Conservation (phyloP, 2,113 vertebrate genomes). For the Climacteris rufus region DNA sequence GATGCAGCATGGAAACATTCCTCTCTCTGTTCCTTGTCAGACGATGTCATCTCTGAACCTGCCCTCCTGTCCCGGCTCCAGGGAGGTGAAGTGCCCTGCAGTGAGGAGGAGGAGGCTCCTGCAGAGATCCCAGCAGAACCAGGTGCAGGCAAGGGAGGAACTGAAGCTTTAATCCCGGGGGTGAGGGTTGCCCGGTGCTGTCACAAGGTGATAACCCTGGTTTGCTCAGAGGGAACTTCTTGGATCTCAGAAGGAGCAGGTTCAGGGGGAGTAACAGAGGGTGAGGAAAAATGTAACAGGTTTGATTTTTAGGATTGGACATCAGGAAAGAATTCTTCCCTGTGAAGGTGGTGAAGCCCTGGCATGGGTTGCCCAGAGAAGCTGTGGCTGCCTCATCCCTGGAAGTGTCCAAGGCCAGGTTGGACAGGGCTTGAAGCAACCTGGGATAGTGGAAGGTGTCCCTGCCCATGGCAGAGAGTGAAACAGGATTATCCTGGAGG, state of each 20-base stretch:
- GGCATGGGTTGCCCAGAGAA: background rate
- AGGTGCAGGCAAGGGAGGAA: background rate
- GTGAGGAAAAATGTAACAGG: background rate
- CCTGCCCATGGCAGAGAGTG: background rate
- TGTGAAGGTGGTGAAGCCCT: background rate
- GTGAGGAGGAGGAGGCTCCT: background rate
- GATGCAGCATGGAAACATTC: fast-evolving
- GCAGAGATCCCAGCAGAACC: background rate
- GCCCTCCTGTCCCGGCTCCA: conserved; percentile 68
- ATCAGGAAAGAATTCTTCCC: background rate
- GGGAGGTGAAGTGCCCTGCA: conserved; percentile 15
- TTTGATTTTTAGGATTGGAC: background rate
- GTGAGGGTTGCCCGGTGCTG: fast-evolving
- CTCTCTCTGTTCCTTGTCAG: conserved; percentile 5
- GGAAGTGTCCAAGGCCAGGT: background rate
- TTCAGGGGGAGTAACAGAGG: fast-evolving
- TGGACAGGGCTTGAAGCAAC: background rate
- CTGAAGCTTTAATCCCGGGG: background rate
- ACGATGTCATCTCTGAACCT: conserved; percentile 60
- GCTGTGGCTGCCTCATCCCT: background rate
- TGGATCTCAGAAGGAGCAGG: background rate
- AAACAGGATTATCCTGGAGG: too few species aligned
- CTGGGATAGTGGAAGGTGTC: background rate
- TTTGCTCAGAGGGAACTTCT: background rate
- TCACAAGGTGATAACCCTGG: background rate